A percentile compares a stretch with the other conserved stretches of the same genome.
Evolutionary conservation across 2,888 invertebrate species (phyloP).

Genomic region (Stegana nigrithorax): DNA sequence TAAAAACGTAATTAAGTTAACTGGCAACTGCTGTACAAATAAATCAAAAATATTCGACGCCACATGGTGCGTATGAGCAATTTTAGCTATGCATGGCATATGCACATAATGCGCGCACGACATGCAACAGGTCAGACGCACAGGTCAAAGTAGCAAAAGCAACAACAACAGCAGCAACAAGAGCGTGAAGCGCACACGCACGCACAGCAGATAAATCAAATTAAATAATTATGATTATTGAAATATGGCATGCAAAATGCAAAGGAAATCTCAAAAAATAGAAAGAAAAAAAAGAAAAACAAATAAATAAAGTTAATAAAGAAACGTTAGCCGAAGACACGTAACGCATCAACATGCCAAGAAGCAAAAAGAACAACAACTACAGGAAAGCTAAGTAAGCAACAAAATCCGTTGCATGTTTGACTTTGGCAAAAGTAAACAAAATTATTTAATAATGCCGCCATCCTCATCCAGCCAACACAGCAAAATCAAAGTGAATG

Average conservation of each 20-base stretch:
- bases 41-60: slow-evolving; percentile 52
- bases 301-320: background rate
- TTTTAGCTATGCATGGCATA: background rate
- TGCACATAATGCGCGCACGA: slow-evolving; percentile 5
- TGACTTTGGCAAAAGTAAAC: too few species aligned
- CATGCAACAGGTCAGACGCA: slow-evolving; percentile 52
- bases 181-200: slow-evolving; percentile 19
- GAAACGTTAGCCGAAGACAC: background rate
- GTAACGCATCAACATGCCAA: background rate
- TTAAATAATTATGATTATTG: slow-evolving; percentile 30
- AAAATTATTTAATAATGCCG: background rate
- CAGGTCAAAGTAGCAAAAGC: slow-evolving; percentile 36
- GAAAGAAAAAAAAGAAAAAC: background rate
- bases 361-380: background rate
- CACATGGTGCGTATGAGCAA: slow-evolving; percentile 5
- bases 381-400: background rate
- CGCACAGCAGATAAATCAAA: slow-evolving; percentile 34
- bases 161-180: background rate
- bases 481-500: slow-evolving; percentile 33
- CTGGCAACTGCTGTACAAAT: slow-evolving; percentile 47
- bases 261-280: background rate
- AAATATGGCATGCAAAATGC: slow-evolving; percentile 12
- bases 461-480: too few species aligned
- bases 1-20: slow-evolving; percentile 46
- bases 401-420: background rate